Conservation (phyloP, 2,888 invertebrate genomes). For the Halictus quadricinctus region DNA sequence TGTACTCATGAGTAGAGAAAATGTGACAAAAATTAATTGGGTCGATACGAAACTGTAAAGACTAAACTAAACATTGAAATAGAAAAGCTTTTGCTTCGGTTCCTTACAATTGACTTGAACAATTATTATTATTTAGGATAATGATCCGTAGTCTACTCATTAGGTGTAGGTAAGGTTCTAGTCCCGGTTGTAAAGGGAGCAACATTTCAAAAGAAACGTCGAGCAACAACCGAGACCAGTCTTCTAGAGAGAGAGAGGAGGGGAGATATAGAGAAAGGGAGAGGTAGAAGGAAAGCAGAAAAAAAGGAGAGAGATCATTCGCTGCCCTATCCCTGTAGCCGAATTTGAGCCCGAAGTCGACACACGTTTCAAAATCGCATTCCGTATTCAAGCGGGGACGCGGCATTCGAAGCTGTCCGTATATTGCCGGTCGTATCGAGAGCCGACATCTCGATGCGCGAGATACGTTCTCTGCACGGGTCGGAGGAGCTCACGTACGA, state of each 20-base stretch:
- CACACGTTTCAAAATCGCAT: conserved; percentile 71
- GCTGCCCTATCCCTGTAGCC: conserved; percentile 46
- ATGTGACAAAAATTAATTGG: too few relatives aligned
- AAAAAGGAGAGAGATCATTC: background rate
- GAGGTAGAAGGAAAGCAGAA: background rate
- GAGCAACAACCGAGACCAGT: background rate
- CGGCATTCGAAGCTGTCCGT: conserved; percentile 63
- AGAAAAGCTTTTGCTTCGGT: too few relatives aligned
- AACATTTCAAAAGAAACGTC: background rate
- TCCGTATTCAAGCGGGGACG: conserved; percentile 70
- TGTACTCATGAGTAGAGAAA: too few relatives aligned
- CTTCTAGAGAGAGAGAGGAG: background rate
- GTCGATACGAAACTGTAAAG: too few relatives aligned
- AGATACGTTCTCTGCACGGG: conserved; percentile 25
- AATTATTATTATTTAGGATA: too few relatives aligned
- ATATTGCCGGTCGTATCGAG: conserved; percentile 65
- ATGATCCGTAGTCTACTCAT: too few relatives aligned
- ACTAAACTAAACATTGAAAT: too few relatives aligned
- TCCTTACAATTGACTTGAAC: too few relatives aligned
- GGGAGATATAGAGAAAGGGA: background rate
- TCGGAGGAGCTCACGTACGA: conserved; percentile 42
- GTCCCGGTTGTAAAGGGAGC: too few relatives aligned
- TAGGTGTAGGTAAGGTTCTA: too few relatives aligned
- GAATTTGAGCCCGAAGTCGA: conserved; percentile 65
- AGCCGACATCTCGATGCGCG: conserved; percentile 67